Base-by-base conservation (phyloP, 2,113 vertebrate genomes). In the Muntiacus muntjak region DNA sequence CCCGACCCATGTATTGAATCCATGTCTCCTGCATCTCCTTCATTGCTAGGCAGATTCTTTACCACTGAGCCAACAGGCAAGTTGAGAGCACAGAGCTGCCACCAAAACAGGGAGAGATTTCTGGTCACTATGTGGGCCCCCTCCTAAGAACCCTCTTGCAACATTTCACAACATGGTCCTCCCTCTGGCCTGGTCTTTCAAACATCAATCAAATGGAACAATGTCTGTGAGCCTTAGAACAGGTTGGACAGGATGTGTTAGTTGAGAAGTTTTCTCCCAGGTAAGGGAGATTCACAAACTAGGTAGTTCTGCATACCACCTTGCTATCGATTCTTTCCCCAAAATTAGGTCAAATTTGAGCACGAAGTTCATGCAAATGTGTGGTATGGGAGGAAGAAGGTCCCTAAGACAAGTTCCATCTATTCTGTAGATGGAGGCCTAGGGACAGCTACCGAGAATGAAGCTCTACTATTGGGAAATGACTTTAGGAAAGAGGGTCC, bases 131-230 rank as follows among this genome's bases (percentile, higher is more conserved):
- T 54, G 23, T 9, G 15, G 1, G 36, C 6, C 1, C 25, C 26
- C 33, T 91, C 19, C 43, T 19, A 19, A 89, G 71, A 81, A 7
- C 19, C 13, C 11, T 14, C 19, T n/a, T 25, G 3, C 14, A 19
- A 6, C 43, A 14, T 57, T 36, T 55, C 40, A 19, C 40, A n/a
- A 26, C 1, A 1, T 2, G 11, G 21, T 62, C 45, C 28, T 60
- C 52, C 67, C 21, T 89, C 58, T 60, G 45, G 13, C 45, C n/a
- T 84, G 43, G 23, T 33, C 60, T 82, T 95, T 91, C 86, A 78
- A 88, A 82, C 43, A 45, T 54, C 50, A 43, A 26, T 91, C 12
- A 47, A 33, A 17, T 85, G 57, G 1, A 54, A 26, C 17, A 76
- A 55, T 47, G 12, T 21, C n/a, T 6, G 1, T 86, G 8, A 91